A percentile compares a stretch with the other conserved stretches of the same genome.
Conservation (phyloP, 2,888 invertebrate species). For the Melipona beecheii region DNA sequence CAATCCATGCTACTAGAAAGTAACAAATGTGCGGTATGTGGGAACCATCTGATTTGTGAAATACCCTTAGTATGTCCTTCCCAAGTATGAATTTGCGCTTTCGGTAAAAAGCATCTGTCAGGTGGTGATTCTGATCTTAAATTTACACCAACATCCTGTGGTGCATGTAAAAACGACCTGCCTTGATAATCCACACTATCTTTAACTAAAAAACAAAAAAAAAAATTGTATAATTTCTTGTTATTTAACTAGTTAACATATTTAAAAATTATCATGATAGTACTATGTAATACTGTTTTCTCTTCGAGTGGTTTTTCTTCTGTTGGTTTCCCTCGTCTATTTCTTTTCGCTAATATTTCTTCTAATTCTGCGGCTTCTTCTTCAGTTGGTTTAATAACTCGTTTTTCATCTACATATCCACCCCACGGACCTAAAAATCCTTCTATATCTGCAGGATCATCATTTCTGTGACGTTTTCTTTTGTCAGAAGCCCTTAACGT, state of each 20-base stretch:
- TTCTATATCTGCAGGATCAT: conserved; percentile 95
- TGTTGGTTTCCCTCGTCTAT: conserved; percentile 93
- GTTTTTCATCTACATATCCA: conserved; percentile 94
- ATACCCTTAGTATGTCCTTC: conserved; percentile 98
- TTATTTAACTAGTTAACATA: neutral
- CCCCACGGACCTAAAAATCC: conserved; percentile 99
- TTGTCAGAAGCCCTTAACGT: conserved; percentile 90
- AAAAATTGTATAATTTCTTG: neutral
- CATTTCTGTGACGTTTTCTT: conserved; percentile 94
- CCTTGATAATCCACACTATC: conserved; percentile 98
- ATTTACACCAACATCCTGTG: conserved; percentile 96
- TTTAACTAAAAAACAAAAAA: conserved; percentile 87
- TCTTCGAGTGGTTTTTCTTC: conserved; percentile 97
- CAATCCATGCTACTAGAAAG: conserved; percentile 99
- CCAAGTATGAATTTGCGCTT: conserved; percentile 98
- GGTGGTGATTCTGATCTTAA: conserved; percentile 94
- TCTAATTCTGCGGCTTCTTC: conserved; percentile 97
- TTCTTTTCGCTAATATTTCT: conserved; percentile 96
- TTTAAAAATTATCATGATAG: neutral
- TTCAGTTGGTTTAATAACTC: conserved; percentile 95
- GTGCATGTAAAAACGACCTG: conserved; percentile 95
- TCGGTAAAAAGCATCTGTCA: conserved; percentile 97
- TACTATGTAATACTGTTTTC: conserved; percentile 94
- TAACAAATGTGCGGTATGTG: conserved; percentile 96
- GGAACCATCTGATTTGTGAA: conserved; percentile 97